Percentiles rank a stretch among this genome's conserved stretches.
phyloP scores from a whole-genome alignment of 1,140 invertebrate species.

The Panagrolaimus sp. region DNA sequence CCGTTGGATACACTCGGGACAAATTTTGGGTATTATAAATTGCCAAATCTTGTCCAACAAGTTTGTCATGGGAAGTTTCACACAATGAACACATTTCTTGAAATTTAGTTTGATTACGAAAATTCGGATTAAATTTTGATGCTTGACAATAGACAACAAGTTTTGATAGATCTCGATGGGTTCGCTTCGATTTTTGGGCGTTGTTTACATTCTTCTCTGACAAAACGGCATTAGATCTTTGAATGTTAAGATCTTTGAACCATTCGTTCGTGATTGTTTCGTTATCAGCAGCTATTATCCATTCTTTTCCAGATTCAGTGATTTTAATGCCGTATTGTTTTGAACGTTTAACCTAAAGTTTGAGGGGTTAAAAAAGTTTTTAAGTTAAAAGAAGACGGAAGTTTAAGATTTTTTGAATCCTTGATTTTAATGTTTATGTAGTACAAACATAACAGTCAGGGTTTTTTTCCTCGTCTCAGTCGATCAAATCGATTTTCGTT shows the following conservation, averaged over 20 bases:
- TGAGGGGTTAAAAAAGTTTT: background rate
- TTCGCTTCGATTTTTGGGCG: constrained; percentile 50
- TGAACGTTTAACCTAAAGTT: too few relatives aligned
- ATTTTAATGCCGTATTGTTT: constrained; percentile 23
- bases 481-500: too few relatives aligned
- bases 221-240: constrained; percentile 38
- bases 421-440: constrained; percentile 3
- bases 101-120: constrained; percentile 45
- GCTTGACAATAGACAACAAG: constrained; percentile 55
- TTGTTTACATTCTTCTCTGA: constrained; percentile 44
- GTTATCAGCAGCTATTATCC: constrained; percentile 41
- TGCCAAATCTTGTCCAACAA: constrained; percentile 48
- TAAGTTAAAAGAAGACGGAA: too few relatives aligned
- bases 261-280: constrained; percentile 52
- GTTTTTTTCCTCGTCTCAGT: too few relatives aligned
- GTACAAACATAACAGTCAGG: constrained; percentile 39
- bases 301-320: constrained; percentile 47
- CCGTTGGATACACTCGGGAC: constrained; percentile 82
- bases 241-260: constrained; percentile 38
- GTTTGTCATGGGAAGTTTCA: constrained; percentile 55
- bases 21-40: constrained; percentile 62
- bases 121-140: constrained; percentile 55
- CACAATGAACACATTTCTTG: constrained; percentile 59
- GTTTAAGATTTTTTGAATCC: background rate
- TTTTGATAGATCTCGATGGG: constrained; percentile 56